Evolutionary conservation across 2,797 vertebrate genomes (phyloP).

Genomic region (Tiaroga cobitis): DNA sequence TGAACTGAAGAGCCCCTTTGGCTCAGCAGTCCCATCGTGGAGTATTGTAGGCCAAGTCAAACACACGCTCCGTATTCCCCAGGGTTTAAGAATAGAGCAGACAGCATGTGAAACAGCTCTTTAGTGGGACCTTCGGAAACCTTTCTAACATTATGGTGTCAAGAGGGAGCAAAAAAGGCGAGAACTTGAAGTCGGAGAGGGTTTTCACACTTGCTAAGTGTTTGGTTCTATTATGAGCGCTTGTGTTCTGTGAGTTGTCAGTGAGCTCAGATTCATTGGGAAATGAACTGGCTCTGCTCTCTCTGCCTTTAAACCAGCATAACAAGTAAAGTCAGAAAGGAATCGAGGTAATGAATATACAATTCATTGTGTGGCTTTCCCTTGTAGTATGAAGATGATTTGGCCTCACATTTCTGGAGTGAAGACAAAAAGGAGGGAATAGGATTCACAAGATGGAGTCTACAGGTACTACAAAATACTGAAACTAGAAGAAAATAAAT

Average conservation of each 20-base stretch:
- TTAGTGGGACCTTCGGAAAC: constrained; percentile 28
- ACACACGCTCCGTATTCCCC: not conserved
- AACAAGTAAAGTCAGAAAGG: constrained; percentile 13
- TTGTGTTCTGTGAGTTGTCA: constrained; percentile 43
- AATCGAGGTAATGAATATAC: not conserved
- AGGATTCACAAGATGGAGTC: constrained; percentile 10
- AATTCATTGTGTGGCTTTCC: not conserved
- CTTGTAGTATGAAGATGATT: not conserved
- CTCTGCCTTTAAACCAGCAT: constrained; percentile 36
- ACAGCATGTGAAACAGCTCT: constrained; percentile 48
- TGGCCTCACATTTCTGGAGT: not conserved
- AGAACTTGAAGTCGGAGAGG: constrained; percentile 49
- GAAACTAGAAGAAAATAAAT: not conserved
- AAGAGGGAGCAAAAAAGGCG: constrained; percentile 38
- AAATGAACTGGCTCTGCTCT: constrained; percentile 11
- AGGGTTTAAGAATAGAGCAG: constrained; percentile 30
- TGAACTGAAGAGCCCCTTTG: constrained; percentile 27
- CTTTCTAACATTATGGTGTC: constrained; percentile 45
- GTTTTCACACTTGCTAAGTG: constrained; percentile 57
- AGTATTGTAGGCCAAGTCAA: constrained; percentile 32
- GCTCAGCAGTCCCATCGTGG: not conserved
- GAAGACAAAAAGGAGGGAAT: not conserved
- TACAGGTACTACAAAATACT: not conserved
- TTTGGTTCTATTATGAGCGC: constrained; percentile 50
- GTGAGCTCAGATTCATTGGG: constrained; percentile 6